Base-by-base conservation (phyloP, 2,888 invertebrate species). In the Esperia sulphurella region DNA sequence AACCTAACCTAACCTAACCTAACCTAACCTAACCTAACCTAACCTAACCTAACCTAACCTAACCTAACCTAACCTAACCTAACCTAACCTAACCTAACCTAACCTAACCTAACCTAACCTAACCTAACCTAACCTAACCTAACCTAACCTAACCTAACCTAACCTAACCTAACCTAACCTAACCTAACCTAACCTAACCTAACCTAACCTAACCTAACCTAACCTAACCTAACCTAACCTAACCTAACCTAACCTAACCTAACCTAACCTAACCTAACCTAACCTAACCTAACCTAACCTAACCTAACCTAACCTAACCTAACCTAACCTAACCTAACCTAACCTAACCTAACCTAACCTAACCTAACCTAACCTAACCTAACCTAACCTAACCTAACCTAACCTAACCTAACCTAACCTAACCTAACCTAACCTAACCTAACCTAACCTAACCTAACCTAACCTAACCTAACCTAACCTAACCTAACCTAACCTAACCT, bases 391-490 rank as follows among this genome's bases (percentile, higher is more conserved):
- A 49, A 49, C 45, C 49, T 49, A 49, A 49, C 49, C 49, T 49
- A 49, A 49, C 49, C 49, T 49, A 49, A 49, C 49, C 49, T 45
- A 49, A 49, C 49, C 49, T 49, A 49, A 49, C 49, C 50, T 48
- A 51, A 48, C 47, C 47, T 48, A 47, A 51, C 44, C 47, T 51
- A 48, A 51, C 47, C 48, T 48, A 48, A 48, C 48, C 48, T 48
- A 48, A 48, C 48, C 47, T 48, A 51, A 45, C 45, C 46, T 43
- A 57, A 55, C 54, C 55, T 55, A 57, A 55, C 57, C 57, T 59
- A 57, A 57, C 53, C 57, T 57, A 57, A 57, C 57, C 57, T 59
- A 55, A 58, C 58, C 58, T 57, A 57, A 58, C 58, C 57, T 54
- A 56, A 55, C 50, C 56, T 53, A 54, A 49, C 49, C 49, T 49